Conservation (phyloP, 2,797 vertebrate species). For the Poeciliopsis infans region DNA sequence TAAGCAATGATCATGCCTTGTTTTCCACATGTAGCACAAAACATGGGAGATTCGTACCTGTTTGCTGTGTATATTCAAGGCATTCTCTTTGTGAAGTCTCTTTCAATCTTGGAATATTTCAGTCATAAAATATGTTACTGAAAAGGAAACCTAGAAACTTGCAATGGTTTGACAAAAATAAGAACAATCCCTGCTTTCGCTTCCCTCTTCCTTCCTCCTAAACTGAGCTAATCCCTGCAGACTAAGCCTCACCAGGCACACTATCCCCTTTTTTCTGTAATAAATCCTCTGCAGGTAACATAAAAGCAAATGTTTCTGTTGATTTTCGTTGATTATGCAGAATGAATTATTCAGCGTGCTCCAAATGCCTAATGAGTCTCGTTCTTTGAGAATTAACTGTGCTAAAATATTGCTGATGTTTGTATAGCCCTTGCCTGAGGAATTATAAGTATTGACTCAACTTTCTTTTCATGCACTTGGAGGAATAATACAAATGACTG, state of each 20-base stretch:
- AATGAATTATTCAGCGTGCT: conserved; percentile 63
- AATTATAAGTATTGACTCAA: conserved; percentile 38
- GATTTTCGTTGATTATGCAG: conserved; percentile 56
- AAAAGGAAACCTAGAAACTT: not conserved
- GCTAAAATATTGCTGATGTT: conserved; percentile 54
- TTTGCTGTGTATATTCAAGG: not conserved
- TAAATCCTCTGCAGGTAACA: conserved; percentile 38
- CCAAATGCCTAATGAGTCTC: conserved; percentile 48
- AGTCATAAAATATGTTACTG: not conserved
- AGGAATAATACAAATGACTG: conserved; percentile 29
- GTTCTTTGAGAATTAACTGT: conserved; percentile 43
- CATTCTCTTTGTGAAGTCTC: not conserved
- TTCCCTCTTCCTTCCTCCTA: not conserved
- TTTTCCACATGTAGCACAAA: not conserved
- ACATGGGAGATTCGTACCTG: not conserved
- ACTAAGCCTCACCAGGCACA: conserved; percentile 13
- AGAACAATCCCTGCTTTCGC: not conserved
- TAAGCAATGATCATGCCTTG: not conserved
- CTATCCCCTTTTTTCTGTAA: not conserved
- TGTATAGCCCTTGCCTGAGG: conserved; percentile 31
- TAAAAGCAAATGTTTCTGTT: conserved; percentile 51
- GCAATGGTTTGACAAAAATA: not conserved
- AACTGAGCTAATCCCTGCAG: not conserved
- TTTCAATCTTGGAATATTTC: not conserved
- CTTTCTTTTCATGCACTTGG: conserved; percentile 31